These are phyloP conservation scores for Plotosus lineatus DNA, from an alignment of 2,113 vertebrate species.

Conservation along the genomic window DNA sequence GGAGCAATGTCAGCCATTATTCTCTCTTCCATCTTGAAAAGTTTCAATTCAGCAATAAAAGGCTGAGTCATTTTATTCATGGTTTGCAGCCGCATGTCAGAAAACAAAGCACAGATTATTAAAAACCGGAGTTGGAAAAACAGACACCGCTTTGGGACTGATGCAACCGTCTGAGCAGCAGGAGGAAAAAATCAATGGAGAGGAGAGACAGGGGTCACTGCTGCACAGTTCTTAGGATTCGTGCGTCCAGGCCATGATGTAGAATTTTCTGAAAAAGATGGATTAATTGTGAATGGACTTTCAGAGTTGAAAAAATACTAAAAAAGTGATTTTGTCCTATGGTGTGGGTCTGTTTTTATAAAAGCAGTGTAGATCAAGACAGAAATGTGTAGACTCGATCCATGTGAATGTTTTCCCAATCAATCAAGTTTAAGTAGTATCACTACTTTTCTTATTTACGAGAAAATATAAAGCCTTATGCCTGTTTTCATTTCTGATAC, in stretches of 20 bases:
- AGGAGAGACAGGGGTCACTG: not conserved
- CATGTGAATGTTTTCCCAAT: not conserved
- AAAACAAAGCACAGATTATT: slow-evolving; percentile 47
- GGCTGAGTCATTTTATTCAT: not conserved
- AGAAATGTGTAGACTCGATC: not conserved
- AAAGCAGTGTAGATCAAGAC: not conserved
- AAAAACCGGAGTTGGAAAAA: slow-evolving; percentile 37
- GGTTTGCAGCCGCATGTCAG: slow-evolving; percentile 24
- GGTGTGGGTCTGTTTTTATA: not conserved
- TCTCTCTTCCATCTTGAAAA: not conserved
- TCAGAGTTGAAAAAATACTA: slow-evolving; percentile 23
- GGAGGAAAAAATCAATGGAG: slow-evolving; percentile 41
- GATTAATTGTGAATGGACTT: slow-evolving; percentile 46
- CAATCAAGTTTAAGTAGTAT: not conserved
- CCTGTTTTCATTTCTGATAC: not conserved
- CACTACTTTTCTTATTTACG: not conserved
- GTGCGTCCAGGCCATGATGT: slow-evolving; percentile 21
- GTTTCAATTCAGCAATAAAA: not conserved
- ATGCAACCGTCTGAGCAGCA: slow-evolving; percentile 39
- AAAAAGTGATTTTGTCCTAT: not conserved
- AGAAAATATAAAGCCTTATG: not conserved
- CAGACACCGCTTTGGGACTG: slow-evolving; percentile 29
- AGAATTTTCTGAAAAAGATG: slow-evolving; percentile 39
- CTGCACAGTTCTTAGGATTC: slow-evolving; percentile 28
- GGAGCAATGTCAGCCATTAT: not conserved